These are phyloP conservation scores for Pseudanteris insignis DNA, from an alignment of 2,888 invertebrate species.

Conservation along the genomic window DNA sequence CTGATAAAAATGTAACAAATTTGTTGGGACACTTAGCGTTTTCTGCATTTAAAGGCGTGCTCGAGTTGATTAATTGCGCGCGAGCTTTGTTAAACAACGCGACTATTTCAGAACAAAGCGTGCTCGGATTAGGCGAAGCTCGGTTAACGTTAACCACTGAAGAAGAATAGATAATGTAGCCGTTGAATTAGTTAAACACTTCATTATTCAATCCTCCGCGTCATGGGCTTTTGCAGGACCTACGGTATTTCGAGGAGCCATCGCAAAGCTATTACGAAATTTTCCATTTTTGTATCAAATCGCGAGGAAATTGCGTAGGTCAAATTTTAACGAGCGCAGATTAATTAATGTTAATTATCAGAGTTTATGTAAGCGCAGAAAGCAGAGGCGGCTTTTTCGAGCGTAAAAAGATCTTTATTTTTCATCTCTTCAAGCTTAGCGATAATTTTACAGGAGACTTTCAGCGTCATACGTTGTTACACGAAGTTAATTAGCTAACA, in stretches of 20 bases:
- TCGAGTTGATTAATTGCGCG: slow-evolving; percentile 17
- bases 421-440: slow-evolving; percentile 12
- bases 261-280: no score
- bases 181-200: slow-evolving; percentile 28
- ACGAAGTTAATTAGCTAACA: slow-evolving; percentile 16
- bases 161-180: slow-evolving; percentile 3
- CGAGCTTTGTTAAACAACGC: slow-evolving; percentile 11
- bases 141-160: slow-evolving; percentile 7
- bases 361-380: neutral
- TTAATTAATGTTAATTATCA: no score
- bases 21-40: slow-evolving; percentile 12
- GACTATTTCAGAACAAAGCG: slow-evolving; percentile 13
- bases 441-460: slow-evolving; percentile 7
- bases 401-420: neutral
- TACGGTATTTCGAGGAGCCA: no score
- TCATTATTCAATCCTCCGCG: slow-evolving; percentile 17
- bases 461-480: slow-evolving; percentile 14
- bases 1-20: slow-evolving; percentile 6
- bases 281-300: no score
- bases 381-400: neutral
- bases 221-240: no score
- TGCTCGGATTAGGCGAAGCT: slow-evolving; percentile 26
- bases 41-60: slow-evolving; percentile 5
- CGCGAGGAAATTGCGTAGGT: no score
- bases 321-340: no score